Conservation (phyloP, 2,797 vertebrate species). For the Catharus ustulatus region DNA sequence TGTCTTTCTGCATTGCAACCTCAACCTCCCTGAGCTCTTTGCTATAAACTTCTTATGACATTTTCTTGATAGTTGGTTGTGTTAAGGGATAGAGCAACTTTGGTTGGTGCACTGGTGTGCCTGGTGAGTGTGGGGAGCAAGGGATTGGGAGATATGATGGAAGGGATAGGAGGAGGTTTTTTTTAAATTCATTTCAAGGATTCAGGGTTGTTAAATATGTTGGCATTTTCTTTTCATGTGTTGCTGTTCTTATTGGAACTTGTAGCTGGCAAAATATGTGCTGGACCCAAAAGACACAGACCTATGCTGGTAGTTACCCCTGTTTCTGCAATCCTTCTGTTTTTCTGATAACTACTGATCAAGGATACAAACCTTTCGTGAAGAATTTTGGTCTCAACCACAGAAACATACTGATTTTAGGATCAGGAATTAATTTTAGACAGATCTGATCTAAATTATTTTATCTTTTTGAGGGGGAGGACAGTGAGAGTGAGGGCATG, state of each 20-base stretch:
- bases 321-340: background rate
- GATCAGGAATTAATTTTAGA: background rate
- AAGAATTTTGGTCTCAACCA: background rate
- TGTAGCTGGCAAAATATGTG: background rate
- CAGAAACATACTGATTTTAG: background rate
- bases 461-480: background rate
- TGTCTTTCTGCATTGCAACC: background rate
- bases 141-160: fast-evolving
- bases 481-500: background rate
- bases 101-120: background rate
- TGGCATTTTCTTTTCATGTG: background rate
- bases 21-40: background rate
- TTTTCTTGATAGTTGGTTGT: background rate
- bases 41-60: background rate
- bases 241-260: background rate
- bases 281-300: background rate
- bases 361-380: background rate
- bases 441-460: background rate
- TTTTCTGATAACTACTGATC: background rate
- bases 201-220: background rate
- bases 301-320: background rate
- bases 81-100: background rate
- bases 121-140: background rate
- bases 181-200: background rate
- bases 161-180: background rate